These are phyloP conservation scores for Nephila pilipes DNA, from an alignment of 1,140 invertebrate species.

Conservation along the genomic window DNA sequence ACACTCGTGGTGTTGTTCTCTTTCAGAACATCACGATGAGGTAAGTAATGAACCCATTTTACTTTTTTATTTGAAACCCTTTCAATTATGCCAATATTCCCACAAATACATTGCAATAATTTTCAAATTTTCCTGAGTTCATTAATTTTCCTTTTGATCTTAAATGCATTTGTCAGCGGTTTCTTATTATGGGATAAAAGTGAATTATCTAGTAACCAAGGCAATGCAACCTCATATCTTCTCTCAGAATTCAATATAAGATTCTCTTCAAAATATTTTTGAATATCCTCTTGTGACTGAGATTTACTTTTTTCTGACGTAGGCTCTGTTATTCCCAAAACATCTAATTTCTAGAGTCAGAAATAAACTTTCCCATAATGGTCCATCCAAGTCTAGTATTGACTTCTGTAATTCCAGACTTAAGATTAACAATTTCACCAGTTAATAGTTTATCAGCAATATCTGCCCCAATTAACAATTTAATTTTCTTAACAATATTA, in stretches of 20 bases:
- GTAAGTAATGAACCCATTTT: constrained; percentile 1
- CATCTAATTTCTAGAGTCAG: not conserved
- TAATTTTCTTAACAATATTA: constrained; percentile 53
- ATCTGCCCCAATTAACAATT: constrained; percentile 63
- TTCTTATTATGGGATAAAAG: not conserved
- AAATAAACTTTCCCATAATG: constrained; percentile 44
- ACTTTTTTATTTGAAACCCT: not conserved
- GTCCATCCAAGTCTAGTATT: constrained; percentile 12
- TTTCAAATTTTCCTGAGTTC: not conserved
- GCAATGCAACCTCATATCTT: constrained; percentile 50
- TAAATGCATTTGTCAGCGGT: not conserved
- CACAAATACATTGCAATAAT: constrained; percentile 22
- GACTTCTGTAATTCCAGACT: not conserved
- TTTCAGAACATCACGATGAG: constrained; percentile 45
- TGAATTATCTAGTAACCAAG: constrained; percentile 35
- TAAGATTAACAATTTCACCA: constrained; percentile 29
- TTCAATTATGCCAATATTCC: constrained; percentile 43
- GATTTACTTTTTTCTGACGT: not conserved
- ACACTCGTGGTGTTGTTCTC: constrained; percentile 5
- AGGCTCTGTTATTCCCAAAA: constrained; percentile 50
- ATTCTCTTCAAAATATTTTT: constrained; percentile 44
- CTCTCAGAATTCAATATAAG: not conserved
- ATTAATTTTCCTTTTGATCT: constrained; percentile 51
- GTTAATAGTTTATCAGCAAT: constrained; percentile 50
- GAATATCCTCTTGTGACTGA: not conserved